Base-by-base conservation (phyloP, 2,888 invertebrate species). In the Pheosia tremula region DNA sequence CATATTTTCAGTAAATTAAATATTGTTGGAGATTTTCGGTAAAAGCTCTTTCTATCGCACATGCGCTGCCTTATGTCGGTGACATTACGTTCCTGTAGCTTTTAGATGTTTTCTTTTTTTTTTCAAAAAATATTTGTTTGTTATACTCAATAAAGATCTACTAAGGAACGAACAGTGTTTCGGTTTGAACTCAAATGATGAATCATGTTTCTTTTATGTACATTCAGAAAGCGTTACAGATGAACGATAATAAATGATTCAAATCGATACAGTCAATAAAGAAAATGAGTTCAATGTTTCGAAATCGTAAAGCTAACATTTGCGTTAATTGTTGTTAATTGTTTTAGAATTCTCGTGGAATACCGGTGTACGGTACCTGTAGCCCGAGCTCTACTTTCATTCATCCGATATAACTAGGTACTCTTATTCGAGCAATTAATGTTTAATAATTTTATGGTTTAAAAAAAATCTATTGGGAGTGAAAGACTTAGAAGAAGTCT, bases 251-350 rank as follows among this genome's bases (percentile, higher is more conserved):
- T 2, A 24, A 24, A 86, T 79, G 75, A 77, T 67, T 78, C 69
- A 83, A 87, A 85, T 83, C 79, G 82, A 78, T 74, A 73, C 82
- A 84, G 79, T 81, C 71, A 78, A 74, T 72, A 74, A 77, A 67
- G 71, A 71, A 77, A 66, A 68, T 61, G 71, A 68, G 72, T 76
- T 78, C 70, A 73, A 77, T 59, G 65, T 71, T 75, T 75, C 67
- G 68, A 72, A 73, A 78, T 75, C 71, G 60, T 60, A 71, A 71
- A 72, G 68, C 64, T 57, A 38, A 56, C 57, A 67, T 61, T 62
- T 59, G 24, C 62, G 64, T 53, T 64, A 68, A 66, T 63, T 55
- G 45, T 59, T 13, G 68, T 62, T 71, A 69, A 72, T 57, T 63
- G 59, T 63, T 59, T 59, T 10, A 56, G 59, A 66, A 66, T 64